Percentiles rank a stretch among this genome's conserved stretches.
Conservation (phyloP, 2,888 invertebrate genomes). For the Euzetes globulus region DNA sequence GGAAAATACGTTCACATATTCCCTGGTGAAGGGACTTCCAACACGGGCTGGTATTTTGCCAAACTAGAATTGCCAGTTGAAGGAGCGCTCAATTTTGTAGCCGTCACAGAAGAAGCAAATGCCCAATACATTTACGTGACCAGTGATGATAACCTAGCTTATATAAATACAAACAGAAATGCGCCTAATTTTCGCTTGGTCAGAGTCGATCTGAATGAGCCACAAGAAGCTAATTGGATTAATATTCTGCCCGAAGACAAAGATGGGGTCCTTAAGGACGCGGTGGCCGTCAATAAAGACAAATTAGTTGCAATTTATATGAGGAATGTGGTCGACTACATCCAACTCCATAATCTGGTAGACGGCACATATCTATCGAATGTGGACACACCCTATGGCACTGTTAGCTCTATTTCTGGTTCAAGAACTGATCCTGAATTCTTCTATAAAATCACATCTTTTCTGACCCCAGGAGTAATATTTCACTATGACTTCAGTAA, state of each 20-base stretch:
- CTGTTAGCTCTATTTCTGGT: constrained; percentile 45
- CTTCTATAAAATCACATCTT: constrained; percentile 51
- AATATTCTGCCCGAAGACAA: constrained; percentile 47
- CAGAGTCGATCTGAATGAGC: constrained; percentile 21
- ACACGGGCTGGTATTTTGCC: constrained; percentile 32
- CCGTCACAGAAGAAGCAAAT: constrained; percentile 1
- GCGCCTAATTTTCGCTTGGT: constrained; percentile 34
- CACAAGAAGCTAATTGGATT: constrained; percentile 46
- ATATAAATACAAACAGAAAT: constrained; percentile 35
- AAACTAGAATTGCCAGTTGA: neutral
- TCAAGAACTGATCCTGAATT: constrained; percentile 44
- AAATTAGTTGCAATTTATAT: constrained; percentile 49
- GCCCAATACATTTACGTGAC: constrained; percentile 33
- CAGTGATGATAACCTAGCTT: constrained; percentile 30
- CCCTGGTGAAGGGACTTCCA: constrained; percentile 30
- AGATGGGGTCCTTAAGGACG: constrained; percentile 48
- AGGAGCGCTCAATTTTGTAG: neutral
- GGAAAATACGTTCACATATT: constrained; percentile 33
- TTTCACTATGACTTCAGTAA: constrained; percentile 48
- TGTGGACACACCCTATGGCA: constrained; percentile 49
- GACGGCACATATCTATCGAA: constrained; percentile 45
- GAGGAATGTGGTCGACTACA: constrained; percentile 50
- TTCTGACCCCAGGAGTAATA: constrained; percentile 50
- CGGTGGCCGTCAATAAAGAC: constrained; percentile 47
- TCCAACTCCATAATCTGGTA: constrained; percentile 47